Evolutionary conservation across 2,113 vertebrate genomes (phyloP).

Genomic region (Burhinus bistriatus): DNA sequence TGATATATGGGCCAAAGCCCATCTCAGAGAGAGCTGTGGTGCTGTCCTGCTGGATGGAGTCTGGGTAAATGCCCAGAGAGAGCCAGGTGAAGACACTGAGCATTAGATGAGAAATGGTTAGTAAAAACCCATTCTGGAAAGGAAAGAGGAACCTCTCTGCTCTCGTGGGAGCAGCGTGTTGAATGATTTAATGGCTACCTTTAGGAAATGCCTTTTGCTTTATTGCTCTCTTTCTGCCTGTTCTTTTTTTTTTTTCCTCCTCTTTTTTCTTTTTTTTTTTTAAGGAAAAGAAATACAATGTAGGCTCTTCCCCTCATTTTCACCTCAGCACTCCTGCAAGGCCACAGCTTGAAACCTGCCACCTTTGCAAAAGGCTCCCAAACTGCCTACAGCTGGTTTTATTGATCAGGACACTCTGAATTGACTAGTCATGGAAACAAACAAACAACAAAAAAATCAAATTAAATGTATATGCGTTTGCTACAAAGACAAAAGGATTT

Average conservation of each 20-base stretch:
- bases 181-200: slow-evolving; percentile 84
- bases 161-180: slow-evolving; percentile 55
- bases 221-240: slow-evolving; percentile 59
- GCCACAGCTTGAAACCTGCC: neutral
- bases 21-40: slow-evolving; percentile 36
- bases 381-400: neutral
- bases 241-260: neutral
- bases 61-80: slow-evolving; percentile 58
- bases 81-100: slow-evolving; percentile 70
- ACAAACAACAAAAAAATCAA: neutral
- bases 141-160: slow-evolving; percentile 66
- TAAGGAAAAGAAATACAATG: slow-evolving; percentile 2
- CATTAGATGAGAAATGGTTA: slow-evolving; percentile 61
- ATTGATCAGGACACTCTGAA: neutral
- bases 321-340: neutral
- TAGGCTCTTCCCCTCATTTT: slow-evolving; percentile 16
- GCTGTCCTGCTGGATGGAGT: slow-evolving; percentile 10
- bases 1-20: slow-evolving; percentile 72
- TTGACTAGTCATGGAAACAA: fast-evolving
- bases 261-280: neutral
- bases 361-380: neutral
- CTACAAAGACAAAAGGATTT: neutral
- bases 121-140: slow-evolving; percentile 67
- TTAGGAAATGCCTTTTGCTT: slow-evolving; percentile 80
- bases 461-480: fast-evolving